A percentile compares a stretch with the other conserved stretches of the same genome.
These are phyloP conservation scores for Lipotes vexillifer DNA, from an alignment of 2,113 vertebrate species.

Conservation along the genomic window DNA sequence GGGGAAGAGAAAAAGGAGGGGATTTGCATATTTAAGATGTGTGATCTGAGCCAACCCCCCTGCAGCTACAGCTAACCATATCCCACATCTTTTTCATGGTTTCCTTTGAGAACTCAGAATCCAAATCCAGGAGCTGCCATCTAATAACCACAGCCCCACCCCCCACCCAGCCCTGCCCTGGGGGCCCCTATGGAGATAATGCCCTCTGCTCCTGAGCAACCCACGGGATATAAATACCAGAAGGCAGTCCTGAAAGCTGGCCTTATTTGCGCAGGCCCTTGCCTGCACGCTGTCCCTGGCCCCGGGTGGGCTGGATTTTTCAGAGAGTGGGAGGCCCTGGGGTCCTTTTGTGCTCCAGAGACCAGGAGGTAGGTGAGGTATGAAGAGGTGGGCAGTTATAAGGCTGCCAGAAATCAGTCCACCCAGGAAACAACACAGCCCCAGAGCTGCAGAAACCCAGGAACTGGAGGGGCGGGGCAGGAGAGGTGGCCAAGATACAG, in stretches of 20 bases:
- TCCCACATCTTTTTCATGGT: background rate
- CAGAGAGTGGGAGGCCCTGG: conserved; percentile 1
- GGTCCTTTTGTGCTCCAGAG: background rate
- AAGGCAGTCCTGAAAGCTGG: conserved; percentile 50
- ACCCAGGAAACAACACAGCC: background rate
- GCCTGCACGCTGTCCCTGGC: background rate
- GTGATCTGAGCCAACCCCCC: background rate
- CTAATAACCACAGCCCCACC: background rate
- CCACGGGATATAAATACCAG: conserved; percentile 44
- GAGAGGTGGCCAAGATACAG: background rate
- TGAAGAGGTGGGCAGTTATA: background rate
- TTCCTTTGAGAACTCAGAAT: conserved; percentile 13
- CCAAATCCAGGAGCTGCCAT: background rate
- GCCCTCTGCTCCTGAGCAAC: conserved; percentile 19
- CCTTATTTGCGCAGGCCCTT: conserved; percentile 39
- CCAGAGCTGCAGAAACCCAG: background rate
- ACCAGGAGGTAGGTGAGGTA: background rate
- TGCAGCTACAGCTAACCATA: background rate
- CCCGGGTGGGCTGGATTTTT: conserved; percentile 38
- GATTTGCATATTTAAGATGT: background rate
- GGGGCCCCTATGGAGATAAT: background rate
- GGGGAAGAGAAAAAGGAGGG: background rate
- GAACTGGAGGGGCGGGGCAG: background rate
- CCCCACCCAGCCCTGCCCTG: background rate
- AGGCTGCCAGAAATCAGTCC: background rate